A percentile compares a stretch with the other conserved stretches of the same genome.
Evolutionary conservation across 2,888 invertebrate genomes (phyloP).

Genomic region (Cheilosia variabilis): DNA sequence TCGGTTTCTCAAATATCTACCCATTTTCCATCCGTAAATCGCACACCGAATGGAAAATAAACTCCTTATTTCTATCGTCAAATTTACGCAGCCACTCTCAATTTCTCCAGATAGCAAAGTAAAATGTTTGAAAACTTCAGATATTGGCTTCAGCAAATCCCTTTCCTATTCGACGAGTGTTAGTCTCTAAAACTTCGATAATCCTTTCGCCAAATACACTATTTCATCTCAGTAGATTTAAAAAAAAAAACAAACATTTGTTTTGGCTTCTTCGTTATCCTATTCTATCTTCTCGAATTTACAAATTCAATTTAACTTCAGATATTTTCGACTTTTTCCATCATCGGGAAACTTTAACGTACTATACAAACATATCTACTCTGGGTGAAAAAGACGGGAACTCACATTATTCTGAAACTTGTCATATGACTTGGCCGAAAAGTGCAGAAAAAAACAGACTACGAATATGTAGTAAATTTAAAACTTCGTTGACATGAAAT

Average conservation of each 20-base stretch:
- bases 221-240: slow-evolving; percentile 38
- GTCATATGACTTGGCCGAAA: slow-evolving; percentile 32
- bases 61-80: slow-evolving; percentile 6
- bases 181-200: slow-evolving; percentile 53
- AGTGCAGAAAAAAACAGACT: neutral
- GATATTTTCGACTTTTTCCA: slow-evolving; percentile 70
- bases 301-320: slow-evolving; percentile 73
- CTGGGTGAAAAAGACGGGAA: slow-evolving; percentile 7
- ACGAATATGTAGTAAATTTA: slow-evolving; percentile 42
- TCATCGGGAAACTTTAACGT: slow-evolving; percentile 61
- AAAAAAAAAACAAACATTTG: slow-evolving; percentile 24
- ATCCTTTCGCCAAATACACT: slow-evolving; percentile 52
- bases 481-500: slow-evolving; percentile 57
- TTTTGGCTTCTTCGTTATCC: slow-evolving; percentile 48
- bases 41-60: slow-evolving; percentile 10
- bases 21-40: neutral
- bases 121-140: slow-evolving; percentile 57
- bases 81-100: slow-evolving; percentile 39
- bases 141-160: slow-evolving; percentile 16
- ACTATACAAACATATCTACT: slow-evolving; percentile 29
- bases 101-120: slow-evolving; percentile 48
- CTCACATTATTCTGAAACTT: slow-evolving; percentile 18
- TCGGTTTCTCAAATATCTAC: neutral
- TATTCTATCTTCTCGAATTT: slow-evolving; percentile 56
- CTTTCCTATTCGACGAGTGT: slow-evolving; percentile 39